Percentiles rank a stretch among this genome's conserved stretches.
phyloP scores from a whole-genome alignment of 2,888 invertebrate species.

The Monopis laevigella region DNA sequence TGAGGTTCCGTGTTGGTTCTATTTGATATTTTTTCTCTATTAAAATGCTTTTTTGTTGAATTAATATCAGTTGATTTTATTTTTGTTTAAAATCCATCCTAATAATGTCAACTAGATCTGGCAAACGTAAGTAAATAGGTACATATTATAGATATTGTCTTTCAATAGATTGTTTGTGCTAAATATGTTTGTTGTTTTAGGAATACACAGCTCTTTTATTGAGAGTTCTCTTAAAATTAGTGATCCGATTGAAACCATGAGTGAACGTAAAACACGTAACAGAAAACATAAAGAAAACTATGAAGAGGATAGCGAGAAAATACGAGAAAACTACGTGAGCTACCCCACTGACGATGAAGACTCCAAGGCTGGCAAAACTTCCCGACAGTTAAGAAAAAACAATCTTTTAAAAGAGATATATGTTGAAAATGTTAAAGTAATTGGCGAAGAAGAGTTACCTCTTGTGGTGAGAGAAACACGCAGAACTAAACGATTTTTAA shows the following conservation, averaged over 20 bases:
- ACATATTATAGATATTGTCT: not conserved
- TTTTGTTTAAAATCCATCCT: too few relatives aligned
- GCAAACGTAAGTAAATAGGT: slow-evolving; percentile 41
- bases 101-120: slow-evolving; percentile 52
- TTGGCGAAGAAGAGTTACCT: not conserved
- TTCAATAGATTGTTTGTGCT: not conserved
- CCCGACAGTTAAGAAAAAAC: not conserved
- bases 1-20: too few relatives aligned
- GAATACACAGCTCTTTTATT: slow-evolving; percentile 35
- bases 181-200: slow-evolving; percentile 27
- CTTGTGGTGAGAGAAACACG: not conserved
- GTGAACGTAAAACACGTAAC: slow-evolving; percentile 36
- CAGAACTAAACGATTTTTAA: not conserved
- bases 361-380: slow-evolving; percentile 15
- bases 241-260: slow-evolving; percentile 23
- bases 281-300: slow-evolving; percentile 33
- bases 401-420: not conserved
- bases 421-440: not conserved
- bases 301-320: slow-evolving; percentile 28
- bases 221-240: slow-evolving; percentile 22
- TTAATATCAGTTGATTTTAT: too few relatives aligned
- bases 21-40: too few relatives aligned
- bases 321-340: slow-evolving; percentile 40
- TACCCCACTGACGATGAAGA: slow-evolving; percentile 39
- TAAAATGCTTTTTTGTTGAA: too few relatives aligned